Evolutionary conservation across 2,113 vertebrate species (phyloP).

Genomic region (Pollachius pollachius): DNA sequence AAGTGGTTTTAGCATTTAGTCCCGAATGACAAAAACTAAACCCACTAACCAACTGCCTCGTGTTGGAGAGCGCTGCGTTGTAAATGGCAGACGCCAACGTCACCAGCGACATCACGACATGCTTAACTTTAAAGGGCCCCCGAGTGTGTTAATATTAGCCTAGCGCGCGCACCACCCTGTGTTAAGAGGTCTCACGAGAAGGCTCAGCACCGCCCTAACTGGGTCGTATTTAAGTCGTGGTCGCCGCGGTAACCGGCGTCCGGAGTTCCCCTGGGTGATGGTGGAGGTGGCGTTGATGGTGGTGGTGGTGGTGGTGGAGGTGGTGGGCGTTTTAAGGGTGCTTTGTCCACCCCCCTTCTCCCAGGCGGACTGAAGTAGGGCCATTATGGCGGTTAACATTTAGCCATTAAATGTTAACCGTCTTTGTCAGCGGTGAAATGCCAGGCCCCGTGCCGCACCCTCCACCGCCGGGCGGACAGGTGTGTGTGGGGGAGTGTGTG

Average conservation of each 20-base stretch:
- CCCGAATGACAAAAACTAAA: no score
- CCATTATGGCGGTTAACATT: slow-evolving; percentile 72
- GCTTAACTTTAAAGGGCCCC: no score
- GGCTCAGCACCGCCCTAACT: slow-evolving; percentile 25
- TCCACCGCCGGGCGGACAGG: slow-evolving; percentile 14
- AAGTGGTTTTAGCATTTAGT: no score
- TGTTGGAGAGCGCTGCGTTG: no score
- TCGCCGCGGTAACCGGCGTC: slow-evolving; percentile 38
- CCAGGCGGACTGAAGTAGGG: slow-evolving; percentile 45
- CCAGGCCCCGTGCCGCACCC: slow-evolving; percentile 50
- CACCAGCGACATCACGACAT: no score
- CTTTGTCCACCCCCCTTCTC: slow-evolving; percentile 38
- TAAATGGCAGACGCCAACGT: no score
- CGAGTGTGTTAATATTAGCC: neutral
- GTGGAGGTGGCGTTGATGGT: no score
- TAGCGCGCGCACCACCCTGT: neutral
- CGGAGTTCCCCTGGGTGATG: neutral
- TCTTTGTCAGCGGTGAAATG: slow-evolving; percentile 75
- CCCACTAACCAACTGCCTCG: no score
- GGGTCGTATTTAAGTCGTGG: slow-evolving; percentile 52
- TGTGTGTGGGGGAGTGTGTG: neutral
- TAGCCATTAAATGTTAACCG: slow-evolving; percentile 70
- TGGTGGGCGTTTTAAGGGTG: slow-evolving; percentile 13
- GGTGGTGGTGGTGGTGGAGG: slow-evolving; percentile 1
- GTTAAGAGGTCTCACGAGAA: neutral